These are phyloP conservation scores for Tetragnatha versicolor DNA, from an alignment of 1,140 invertebrate species.

Conservation along the genomic window DNA sequence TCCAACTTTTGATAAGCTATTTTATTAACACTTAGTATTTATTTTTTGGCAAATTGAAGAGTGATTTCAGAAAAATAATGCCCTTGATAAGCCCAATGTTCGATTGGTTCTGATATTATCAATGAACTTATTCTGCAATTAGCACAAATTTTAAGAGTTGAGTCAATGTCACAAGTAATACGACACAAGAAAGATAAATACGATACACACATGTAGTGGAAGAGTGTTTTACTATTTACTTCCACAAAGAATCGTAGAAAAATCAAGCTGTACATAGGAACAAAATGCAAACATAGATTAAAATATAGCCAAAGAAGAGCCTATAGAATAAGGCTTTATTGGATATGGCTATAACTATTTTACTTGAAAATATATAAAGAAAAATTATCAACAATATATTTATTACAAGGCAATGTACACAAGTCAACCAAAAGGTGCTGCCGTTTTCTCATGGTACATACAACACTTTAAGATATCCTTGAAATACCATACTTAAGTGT, in stretches of 20 bases:
- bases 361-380: background rate
- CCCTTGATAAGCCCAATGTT: no score
- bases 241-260: no score
- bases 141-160: no score
- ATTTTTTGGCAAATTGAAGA: no score
- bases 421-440: constrained; percentile 25
- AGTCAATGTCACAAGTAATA: background rate
- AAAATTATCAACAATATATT: constrained; percentile 18
- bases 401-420: constrained; percentile 21
- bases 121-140: no score
- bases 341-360: background rate
- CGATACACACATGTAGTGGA: background rate
- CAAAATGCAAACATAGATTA: constrained; percentile 1
- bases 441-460: constrained; percentile 9
- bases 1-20: no score
- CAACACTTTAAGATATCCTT: background rate
- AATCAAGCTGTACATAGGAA: background rate
- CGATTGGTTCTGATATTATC: no score
- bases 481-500: background rate
- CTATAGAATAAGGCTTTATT: background rate
- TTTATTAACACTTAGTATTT: no score
- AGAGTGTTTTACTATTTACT: constrained; percentile 13
- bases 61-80: no score
- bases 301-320: background rate
- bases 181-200: background rate